Percentiles rank a stretch among this genome's conserved stretches.
These are phyloP conservation scores for Physella acuta DNA, from an alignment of 1,140 invertebrate genomes.

Conservation along the genomic window DNA sequence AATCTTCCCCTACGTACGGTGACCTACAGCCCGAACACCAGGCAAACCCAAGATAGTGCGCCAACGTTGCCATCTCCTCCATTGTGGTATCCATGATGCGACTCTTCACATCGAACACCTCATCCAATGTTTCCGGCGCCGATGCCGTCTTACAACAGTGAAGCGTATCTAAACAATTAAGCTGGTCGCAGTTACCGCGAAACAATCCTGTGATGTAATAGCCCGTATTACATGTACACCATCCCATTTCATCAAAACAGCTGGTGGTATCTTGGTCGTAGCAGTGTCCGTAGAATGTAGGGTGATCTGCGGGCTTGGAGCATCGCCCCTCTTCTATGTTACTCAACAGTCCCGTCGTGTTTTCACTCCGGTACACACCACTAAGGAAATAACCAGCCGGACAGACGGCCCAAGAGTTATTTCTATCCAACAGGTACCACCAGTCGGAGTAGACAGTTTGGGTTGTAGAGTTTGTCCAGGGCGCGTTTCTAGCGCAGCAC, in stretches of 20 bases:
- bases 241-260: neutral
- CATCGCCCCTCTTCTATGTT: conserved; percentile 2
- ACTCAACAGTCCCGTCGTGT: neutral
- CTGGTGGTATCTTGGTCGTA: neutral
- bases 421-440: neutral
- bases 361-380: neutral
- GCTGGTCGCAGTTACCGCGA: neutral
- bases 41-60: neutral
- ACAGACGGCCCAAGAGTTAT: neutral
- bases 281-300: neutral
- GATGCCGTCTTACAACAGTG: conserved; percentile 3
- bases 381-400: neutral
- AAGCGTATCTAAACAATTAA: conserved; percentile 2
- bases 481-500: neutral
- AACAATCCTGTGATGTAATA: neutral
- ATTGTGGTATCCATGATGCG: conserved; percentile 2
- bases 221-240: neutral
- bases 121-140: neutral
- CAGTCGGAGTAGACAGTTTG: neutral
- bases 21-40: neutral
- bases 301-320: neutral
- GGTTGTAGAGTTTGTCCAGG: neutral
- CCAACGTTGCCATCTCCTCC: neutral
- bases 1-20: too few relatives aligned
- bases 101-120: neutral